Percentiles rank a stretch among this genome's conserved stretches.
Conservation (phyloP, 2,113 vertebrate species). For the Cynocephalus volans region DNA sequence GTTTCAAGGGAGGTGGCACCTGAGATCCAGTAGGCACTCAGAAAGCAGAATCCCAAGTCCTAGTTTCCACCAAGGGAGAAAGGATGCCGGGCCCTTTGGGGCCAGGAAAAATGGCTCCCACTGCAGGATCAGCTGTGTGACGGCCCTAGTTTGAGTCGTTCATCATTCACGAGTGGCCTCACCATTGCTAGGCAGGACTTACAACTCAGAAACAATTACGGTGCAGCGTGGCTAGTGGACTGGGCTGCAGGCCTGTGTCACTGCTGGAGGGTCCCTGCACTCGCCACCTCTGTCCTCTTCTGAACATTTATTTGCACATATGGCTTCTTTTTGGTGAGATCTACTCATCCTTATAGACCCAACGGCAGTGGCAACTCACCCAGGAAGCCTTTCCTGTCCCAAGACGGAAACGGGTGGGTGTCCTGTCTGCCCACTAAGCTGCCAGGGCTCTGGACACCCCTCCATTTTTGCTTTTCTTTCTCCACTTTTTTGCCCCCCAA, state of each 20-base stretch:
- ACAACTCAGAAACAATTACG: neutral
- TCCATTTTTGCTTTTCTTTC: no score
- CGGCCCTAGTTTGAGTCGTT: neutral
- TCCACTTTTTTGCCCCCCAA: neutral
- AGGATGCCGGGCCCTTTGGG: neutral
- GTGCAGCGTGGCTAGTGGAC: neutral
- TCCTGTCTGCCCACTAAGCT: neutral
- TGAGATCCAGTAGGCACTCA: neutral
- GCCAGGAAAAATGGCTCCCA: neutral
- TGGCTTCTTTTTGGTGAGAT: neutral
- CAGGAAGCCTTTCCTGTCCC: neutral
- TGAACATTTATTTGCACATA: neutral
- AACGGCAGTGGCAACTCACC: neutral
- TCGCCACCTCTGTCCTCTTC: neutral
- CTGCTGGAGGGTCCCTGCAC: neutral
- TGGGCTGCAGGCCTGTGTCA: rapidly evolving
- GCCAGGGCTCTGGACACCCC: neutral
- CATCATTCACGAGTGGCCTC: no score
- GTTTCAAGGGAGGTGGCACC: neutral
- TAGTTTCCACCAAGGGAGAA: neutral
- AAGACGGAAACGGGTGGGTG: neutral
- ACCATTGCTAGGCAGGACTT: neutral
- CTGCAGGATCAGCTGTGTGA: rapidly evolving
- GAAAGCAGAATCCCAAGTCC: neutral
- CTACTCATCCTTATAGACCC: neutral